phyloP scores from a whole-genome alignment of 2,888 invertebrate genomes.

The Zaprionus lineosus region DNA sequence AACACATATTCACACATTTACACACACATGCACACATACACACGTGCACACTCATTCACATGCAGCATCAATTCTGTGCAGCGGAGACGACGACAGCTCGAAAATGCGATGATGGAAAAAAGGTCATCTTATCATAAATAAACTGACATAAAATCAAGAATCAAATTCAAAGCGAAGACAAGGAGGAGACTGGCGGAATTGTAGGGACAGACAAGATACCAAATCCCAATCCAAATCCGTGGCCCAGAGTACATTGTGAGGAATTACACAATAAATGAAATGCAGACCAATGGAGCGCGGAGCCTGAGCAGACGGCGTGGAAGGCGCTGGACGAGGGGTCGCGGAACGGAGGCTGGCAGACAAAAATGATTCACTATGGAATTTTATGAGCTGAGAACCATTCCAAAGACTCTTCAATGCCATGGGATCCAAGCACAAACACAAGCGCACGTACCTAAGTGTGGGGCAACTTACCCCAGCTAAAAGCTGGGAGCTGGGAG shows the following conservation, averaged over 20 bases:
- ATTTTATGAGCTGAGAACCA: constrained; percentile 79
- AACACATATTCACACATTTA: too few relatives aligned
- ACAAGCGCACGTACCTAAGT: constrained; percentile 19
- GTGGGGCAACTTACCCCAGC: too few relatives aligned
- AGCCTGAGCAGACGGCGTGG: constrained; percentile 19
- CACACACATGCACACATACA: too few relatives aligned
- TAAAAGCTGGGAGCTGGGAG: too few relatives aligned
- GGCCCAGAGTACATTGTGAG: constrained; percentile 69
- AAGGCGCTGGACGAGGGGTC: neutral
- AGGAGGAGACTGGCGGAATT: constrained; percentile 13
- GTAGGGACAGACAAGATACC: constrained; percentile 52
- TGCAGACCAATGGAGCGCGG: constrained; percentile 69
- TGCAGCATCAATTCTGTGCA: constrained; percentile 51
- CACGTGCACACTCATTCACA: too few relatives aligned
- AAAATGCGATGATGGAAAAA: constrained; percentile 42
- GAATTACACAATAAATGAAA: constrained; percentile 79
- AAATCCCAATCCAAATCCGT: too few relatives aligned
- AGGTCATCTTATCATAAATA: constrained; percentile 79
- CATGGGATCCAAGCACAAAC: constrained; percentile 48
- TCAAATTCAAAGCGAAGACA: constrained; percentile 73
- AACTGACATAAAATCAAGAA: constrained; percentile 79
- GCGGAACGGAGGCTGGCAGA: constrained; percentile 47
- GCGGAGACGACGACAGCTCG: constrained; percentile 41
- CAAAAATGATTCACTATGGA: constrained; percentile 74
- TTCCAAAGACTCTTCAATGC: constrained; percentile 57